Evolutionary conservation across 1,140 invertebrate genomes (phyloP), one percentile per base, ranked within the genome.

Genomic region (Lysiphlebus fabarum): DNA sequence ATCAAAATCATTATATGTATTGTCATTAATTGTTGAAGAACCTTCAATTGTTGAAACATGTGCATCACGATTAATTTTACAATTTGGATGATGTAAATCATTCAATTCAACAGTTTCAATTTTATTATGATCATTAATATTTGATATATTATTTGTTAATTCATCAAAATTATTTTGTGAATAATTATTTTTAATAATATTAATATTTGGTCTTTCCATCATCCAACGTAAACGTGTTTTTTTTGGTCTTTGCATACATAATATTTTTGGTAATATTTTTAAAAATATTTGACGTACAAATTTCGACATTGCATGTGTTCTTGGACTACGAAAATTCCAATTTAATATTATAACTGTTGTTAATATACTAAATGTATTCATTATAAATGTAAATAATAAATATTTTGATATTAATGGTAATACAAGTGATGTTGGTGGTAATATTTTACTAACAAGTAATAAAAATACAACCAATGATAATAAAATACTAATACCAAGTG

Each of bases 331-430:
- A 82, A 99, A 99, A 74, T 99, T 99, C 90, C 95, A 96, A 76
- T 99, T 99, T 72, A 99, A 99, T 68, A 99, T 98, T 70, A 99
- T 90, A 26, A 99, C 96, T 1, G 98, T 99, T 6, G 98, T 92
- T 58, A 99, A 82, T 81, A 99, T 99, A 83, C 95, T 97, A 65
- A 99, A 92, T 33, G 98, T 98, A 79, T 99, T 99, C 93, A 99
- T 98, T 59, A 99, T 96, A 81, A 99, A 99, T 36, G 97, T 99
- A 79, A 99, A 98, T 4, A 99, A 84, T 49, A 99, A 85, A 82
- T 99, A 99, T 82, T 98, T 99, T 73, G 96, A 95, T 65, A 99
- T 98, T 61, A 99, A 82, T 59, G 95, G 95, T 66, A 98, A 82
- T 68, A 97, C 95, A 11, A 97, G 84, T 17, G 95, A 97, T 0